Evolutionary conservation across 2,113 vertebrate genomes (phyloP).

Genomic region (Grus americana): DNA sequence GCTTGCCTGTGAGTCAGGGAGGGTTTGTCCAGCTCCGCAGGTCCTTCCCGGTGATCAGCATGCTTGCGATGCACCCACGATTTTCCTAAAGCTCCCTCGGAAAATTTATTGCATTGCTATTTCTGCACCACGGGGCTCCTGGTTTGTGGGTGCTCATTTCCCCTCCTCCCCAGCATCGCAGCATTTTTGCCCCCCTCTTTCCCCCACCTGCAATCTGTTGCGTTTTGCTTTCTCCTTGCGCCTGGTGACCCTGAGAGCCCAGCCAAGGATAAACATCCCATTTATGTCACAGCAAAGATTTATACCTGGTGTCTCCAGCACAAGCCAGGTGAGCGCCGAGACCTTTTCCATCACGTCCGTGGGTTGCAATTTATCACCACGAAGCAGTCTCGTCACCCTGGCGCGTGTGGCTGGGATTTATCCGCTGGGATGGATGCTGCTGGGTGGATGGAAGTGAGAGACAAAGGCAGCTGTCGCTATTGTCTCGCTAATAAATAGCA

Average conservation of each 20-base stretch:
- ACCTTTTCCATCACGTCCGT: neutral
- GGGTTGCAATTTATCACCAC: neutral
- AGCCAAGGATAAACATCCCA: constrained; percentile 56
- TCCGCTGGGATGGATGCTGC: neutral
- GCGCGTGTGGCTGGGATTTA: neutral
- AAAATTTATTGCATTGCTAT: neutral
- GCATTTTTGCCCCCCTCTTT: neutral
- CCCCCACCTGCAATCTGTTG: neutral
- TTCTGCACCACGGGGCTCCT: neutral
- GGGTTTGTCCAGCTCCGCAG: neutral
- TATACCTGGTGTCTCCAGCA: neutral
- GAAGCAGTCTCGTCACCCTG: neutral
- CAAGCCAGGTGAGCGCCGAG: neutral
- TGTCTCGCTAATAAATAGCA: neutral
- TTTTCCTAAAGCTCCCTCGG: neutral
- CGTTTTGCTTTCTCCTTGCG: neutral
- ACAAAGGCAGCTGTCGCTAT: neutral
- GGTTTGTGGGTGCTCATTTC: neutral
- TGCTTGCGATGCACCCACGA: neutral
- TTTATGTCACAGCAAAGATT: constrained; percentile 51
- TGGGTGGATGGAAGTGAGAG: neutral
- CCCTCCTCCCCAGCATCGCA: neutral
- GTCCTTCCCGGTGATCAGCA: neutral
- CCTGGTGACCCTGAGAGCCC: neutral
- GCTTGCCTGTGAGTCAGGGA: rapidly evolving